These are phyloP conservation scores for Fabriciana adippe DNA, from an alignment of 2,888 invertebrate species.

Conservation along the genomic window DNA sequence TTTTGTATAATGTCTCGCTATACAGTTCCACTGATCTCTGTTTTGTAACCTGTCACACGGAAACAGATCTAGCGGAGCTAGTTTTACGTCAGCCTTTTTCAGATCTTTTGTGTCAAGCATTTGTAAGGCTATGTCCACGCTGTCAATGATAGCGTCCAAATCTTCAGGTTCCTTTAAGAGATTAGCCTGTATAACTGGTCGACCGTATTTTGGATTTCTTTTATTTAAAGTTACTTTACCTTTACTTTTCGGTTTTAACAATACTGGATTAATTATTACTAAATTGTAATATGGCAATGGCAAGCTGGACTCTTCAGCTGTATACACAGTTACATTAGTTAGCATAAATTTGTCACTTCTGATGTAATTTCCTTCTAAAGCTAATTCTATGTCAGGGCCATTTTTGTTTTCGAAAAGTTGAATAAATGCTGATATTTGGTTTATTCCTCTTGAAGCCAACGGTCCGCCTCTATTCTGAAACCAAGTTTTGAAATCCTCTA, in stretches of 20 bases:
- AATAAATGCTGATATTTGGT: constrained; percentile 72
- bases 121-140: constrained; percentile 73
- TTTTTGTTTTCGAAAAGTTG: constrained; percentile 71
- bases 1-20: constrained; percentile 75
- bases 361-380: constrained; percentile 72
- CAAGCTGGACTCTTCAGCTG: constrained; percentile 66
- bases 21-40: constrained; percentile 78
- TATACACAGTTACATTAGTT: constrained; percentile 68
- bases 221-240: constrained; percentile 72
- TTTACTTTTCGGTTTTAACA: constrained; percentile 72
- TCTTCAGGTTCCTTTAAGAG: constrained; percentile 74
- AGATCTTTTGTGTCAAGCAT: constrained; percentile 73
- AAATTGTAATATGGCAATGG: constrained; percentile 75
- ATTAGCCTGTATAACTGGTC: constrained; percentile 74
- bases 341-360: constrained; percentile 77
- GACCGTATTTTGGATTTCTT: constrained; percentile 73
- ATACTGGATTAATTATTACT: constrained; percentile 68
- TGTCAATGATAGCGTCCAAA: constrained; percentile 70
- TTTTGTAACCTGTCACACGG: constrained; percentile 71
- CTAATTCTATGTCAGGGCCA: constrained; percentile 71
- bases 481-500: constrained; percentile 75
- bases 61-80: constrained; percentile 72
- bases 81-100: constrained; percentile 70
- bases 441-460: constrained; percentile 72
- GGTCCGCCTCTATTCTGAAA: constrained; percentile 69